phyloP scores from a whole-genome alignment of 1,140 invertebrate genomes.

The Leucophenga varia region DNA sequence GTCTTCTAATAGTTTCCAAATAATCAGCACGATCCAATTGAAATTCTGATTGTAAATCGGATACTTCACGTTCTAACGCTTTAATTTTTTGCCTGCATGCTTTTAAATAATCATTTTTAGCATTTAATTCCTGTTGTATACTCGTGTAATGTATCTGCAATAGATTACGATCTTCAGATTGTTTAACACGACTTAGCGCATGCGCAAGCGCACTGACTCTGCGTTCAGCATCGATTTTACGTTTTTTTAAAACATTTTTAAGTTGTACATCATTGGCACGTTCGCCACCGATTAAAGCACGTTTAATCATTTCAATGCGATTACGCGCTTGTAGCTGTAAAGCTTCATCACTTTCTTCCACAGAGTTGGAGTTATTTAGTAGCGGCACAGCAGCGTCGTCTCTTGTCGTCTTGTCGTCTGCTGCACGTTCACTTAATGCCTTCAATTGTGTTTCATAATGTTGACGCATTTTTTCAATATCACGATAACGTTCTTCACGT shows the following conservation, averaged over 20 bases:
- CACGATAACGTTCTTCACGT: conserved; percentile 57
- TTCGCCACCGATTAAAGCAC: conserved; percentile 79
- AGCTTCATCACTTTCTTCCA: not conserved
- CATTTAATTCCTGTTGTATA: conserved; percentile 75
- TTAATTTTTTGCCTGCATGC: conserved; percentile 67
- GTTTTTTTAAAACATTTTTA: conserved; percentile 68
- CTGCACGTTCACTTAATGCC: not conserved
- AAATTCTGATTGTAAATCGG: conserved; percentile 81
- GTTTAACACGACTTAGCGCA: conserved; percentile 70
- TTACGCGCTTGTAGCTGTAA: conserved; percentile 54
- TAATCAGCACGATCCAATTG: conserved; percentile 82
- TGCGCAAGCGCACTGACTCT: conserved; percentile 67
- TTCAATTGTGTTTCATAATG: conserved; percentile 17
- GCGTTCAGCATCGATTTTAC: conserved; percentile 70
- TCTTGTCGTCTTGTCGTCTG: not conserved
- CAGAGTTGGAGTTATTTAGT: not conserved
- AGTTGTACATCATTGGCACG: conserved; percentile 70
- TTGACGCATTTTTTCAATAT: conserved; percentile 42
- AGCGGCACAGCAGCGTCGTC: not conserved
- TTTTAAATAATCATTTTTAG: conserved; percentile 71
- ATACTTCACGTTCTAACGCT: conserved; percentile 71
- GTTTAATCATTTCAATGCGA: conserved; percentile 70
- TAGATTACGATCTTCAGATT: conserved; percentile 63
- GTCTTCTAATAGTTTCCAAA: conserved; percentile 78
- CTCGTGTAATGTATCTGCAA: conserved; percentile 70